Conservation (phyloP, 2,888 invertebrate genomes). For the Oegoconia quadripuncta region DNA sequence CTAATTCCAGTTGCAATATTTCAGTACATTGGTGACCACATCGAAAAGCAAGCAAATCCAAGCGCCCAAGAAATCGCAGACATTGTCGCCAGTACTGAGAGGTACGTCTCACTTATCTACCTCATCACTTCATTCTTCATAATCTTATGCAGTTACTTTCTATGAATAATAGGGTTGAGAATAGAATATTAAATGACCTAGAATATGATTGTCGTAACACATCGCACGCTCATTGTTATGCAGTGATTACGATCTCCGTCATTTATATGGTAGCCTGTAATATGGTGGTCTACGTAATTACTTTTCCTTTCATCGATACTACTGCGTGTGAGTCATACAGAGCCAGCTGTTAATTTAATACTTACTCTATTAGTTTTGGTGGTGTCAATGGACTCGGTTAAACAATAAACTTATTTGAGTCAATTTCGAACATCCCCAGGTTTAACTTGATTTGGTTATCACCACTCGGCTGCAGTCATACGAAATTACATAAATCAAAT, state of each 20-base stretch:
- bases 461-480: no score
- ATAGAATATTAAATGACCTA: not conserved
- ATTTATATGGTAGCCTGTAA: constrained; percentile 23
- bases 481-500: no score
- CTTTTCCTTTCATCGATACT: constrained; percentile 35
- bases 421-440: no score
- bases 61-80: constrained; percentile 45
- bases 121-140: no score
- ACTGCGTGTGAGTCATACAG: constrained; percentile 25
- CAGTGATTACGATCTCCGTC: constrained; percentile 18
- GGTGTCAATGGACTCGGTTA: no score
- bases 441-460: no score
- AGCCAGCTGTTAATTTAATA: constrained; percentile 9
- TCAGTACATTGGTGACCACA: constrained; percentile 48
- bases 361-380: not conserved
- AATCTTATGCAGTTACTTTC: no score
- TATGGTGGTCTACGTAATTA: constrained; percentile 10
- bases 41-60: constrained; percentile 41
- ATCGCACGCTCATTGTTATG: constrained; percentile 7
- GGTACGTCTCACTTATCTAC: constrained; percentile 33
- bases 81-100: constrained; percentile 48
- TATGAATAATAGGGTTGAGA: no score
- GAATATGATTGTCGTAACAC: not conserved
- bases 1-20: constrained; percentile 17
- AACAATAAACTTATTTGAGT: no score